Base-by-base conservation (phyloP, 1,140 invertebrate genomes). In the Agrypnia vestita region DNA sequence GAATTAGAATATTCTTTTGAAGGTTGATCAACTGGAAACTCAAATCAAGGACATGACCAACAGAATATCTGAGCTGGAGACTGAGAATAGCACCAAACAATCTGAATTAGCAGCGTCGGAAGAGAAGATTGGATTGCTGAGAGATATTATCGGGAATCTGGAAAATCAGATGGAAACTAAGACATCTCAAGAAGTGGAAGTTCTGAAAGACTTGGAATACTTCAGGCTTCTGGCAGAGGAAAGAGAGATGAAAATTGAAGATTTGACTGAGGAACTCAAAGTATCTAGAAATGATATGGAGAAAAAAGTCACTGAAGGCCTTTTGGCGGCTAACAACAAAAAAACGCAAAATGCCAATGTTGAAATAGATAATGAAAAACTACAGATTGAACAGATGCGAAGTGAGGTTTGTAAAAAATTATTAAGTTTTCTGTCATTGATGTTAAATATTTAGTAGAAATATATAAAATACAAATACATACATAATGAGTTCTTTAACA, bases 61-160 rank as follows among this genome's bases (percentile, higher is more conserved):
- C 73, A 86, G 92, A 71, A 89, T 95, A 44, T 85, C 86, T 0
- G 92, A 93, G 13, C 85, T 91, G 0, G 91, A 93, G 81, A 84
- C 88, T 0, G 91, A 91, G 56, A 92, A 92, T 81, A 87, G 90
- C 0, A 90, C 91, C 59, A 84, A 91, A 0, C 93, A 95, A 84
- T 87, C 87, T 0, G 94, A 96, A 79, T 86, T 94, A 0, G 93
- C 94, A 85, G 91, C 91, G 3, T 91, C 93, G 0, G 89, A 93
- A 13, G 93, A 95, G 10, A 95, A 96, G 85, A 92, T 95, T 17
- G 89, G 90, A 77, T 89, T 94, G 8, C 86, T 96, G 4, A 89
- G 94, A 46, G 94, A 96, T 49, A 94, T 96, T 62, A 95, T 97
- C 55, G 86, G 89, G 0, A 94, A 95, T 79, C 86, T 96, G 44